These are phyloP conservation scores for Aspidapion aeneum DNA, from an alignment of 2,888 invertebrate genomes.

Conservation along the genomic window DNA sequence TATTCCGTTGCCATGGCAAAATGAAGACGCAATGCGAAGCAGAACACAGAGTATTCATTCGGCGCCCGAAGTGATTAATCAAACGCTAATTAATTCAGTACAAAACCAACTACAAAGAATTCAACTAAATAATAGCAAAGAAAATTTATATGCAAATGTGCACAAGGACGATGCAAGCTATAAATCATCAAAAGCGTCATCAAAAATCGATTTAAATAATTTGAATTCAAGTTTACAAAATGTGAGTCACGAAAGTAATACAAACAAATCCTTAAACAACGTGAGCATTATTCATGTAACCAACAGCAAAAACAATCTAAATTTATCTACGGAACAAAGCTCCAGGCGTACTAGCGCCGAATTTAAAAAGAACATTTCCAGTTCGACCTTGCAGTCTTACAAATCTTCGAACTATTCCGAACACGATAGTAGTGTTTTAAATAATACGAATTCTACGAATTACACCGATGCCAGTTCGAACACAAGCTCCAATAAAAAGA, in stretches of 20 bases:
- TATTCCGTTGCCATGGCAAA: conserved; percentile 67
- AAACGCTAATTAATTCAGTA: conserved; percentile 39
- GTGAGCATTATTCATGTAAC: conserved; percentile 6
- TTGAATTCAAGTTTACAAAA: conserved; percentile 21
- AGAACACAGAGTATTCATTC: conserved; percentile 69
- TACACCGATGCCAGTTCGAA: conserved; percentile 32
- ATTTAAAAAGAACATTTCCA: not conserved
- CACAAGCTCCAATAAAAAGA: conserved; percentile 46
- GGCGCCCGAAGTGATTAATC: conserved; percentile 56
- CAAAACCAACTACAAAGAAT: conserved; percentile 36
- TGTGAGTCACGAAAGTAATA: conserved; percentile 17
- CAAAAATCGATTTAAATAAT: conserved; percentile 20
- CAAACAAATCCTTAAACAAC: conserved; percentile 24
- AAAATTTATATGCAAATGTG: conserved; percentile 45
- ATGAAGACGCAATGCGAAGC: conserved; percentile 41
- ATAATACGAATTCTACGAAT: conserved; percentile 21
- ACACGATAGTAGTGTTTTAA: conserved; percentile 15
- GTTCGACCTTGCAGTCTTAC: not conserved
- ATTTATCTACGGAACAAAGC: not conserved
- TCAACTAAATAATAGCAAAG: conserved; percentile 34
- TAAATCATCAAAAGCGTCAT: conserved; percentile 33
- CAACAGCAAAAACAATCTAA: not conserved
- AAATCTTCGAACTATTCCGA: conserved; percentile 15
- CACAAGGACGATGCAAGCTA: conserved; percentile 26
- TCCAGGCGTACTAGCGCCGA: not conserved